Evolutionary conservation across 2,888 invertebrate genomes (phyloP), one percentile per base, ranked within the genome.

Genomic region (Catonia carolina): DNA sequence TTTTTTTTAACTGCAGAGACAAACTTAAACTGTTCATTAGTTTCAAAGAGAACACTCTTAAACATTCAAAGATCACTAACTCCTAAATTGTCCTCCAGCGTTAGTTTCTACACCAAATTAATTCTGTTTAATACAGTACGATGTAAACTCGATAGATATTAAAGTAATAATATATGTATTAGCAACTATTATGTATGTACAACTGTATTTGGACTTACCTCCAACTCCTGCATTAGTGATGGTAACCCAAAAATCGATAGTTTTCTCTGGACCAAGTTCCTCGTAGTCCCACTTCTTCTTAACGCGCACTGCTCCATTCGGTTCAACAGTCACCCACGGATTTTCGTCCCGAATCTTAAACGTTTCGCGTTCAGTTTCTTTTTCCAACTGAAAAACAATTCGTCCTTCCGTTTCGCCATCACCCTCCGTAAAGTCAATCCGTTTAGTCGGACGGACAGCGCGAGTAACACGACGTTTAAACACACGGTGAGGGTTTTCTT

Each of bases 271-370:
- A 22, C 93, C 93, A 48, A 94, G 75, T 70, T 93, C 93, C 71
- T 94, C 94, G 74, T 91, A 94, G 80, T 94, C 93, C 94, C 94
- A 94, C 83, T 92, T 92, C 83, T 92, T 90, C 75, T 91, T 92
- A 63, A 94, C 93, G 69, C 88, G 84, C 68, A 94, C 92, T 56
- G 90, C 88, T 66, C 94, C 94, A 75, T 89, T 91, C 45, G 88
- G 83, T 73, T 90, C 92, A 53, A 94, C 92, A 45, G 88, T 89
- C 56, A 94, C 92, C 93, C 94, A 94, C 64, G 88, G 86, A 77
- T 93, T 94, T 71, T 92, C 91, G 69, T 93, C 93, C 67, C 93
- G 80, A 69, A 94, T 91, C 75, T 93, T 92, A 73, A 93, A 94
- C 8, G 89, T 90, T 73, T 94, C 93, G 68, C 89, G 82, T 65